Conservation (phyloP, 2,888 invertebrate genomes). For the Eulithis prunata region DNA sequence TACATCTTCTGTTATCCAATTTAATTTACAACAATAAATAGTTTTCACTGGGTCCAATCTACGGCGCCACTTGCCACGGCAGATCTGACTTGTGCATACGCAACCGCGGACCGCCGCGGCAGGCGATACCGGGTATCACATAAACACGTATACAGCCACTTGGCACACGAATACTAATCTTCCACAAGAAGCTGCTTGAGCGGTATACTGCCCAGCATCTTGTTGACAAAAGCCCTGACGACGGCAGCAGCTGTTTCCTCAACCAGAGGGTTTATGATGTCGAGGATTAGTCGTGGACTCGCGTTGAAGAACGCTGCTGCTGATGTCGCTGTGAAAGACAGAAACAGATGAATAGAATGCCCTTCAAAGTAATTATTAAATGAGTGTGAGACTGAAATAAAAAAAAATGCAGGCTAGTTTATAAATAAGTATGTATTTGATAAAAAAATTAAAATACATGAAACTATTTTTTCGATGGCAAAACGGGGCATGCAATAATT, state of each 20-base stretch:
- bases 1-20: not conserved
- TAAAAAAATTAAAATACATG: too few species aligned
- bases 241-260: conserved; percentile 87
- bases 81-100: too few species aligned
- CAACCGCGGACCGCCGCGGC: not conserved
- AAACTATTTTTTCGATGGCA: too few species aligned
- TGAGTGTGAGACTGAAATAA: not conserved
- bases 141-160: not conserved
- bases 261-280: conserved; percentile 88
- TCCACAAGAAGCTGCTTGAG: conserved; percentile 84
- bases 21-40: not conserved
- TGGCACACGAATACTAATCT: conserved; percentile 18
- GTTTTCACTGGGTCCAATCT: conserved; percentile 3
- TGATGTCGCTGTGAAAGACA: conserved; percentile 81
- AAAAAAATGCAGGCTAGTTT: too few species aligned
- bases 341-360: not conserved
- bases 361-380: not conserved
- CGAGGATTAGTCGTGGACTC: conserved; percentile 86
- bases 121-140: not conserved
- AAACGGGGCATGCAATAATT: too few species aligned
- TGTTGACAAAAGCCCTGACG: conserved; percentile 84
- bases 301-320: conserved; percentile 89
- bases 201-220: conserved; percentile 84
- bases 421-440: too few species aligned
- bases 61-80: too few species aligned